phyloP scores from a whole-genome alignment of 2,113 vertebrate genomes.

The Lonchura striata region DNA sequence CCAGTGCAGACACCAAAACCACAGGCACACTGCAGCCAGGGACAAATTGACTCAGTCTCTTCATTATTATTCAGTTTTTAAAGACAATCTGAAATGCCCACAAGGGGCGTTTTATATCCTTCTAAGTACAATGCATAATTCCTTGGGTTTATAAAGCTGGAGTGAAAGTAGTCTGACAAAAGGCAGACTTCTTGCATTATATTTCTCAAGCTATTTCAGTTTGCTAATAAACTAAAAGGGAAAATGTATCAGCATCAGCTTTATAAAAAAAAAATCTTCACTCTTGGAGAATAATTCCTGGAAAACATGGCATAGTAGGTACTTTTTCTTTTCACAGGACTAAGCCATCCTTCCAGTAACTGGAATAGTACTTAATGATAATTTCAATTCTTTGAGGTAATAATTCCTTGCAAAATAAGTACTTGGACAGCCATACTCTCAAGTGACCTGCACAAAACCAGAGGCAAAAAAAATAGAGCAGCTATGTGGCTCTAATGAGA shows the following conservation, averaged over 20 bases:
- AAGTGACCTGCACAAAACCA: background rate
- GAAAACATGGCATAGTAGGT: background rate
- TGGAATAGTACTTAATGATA: background rate
- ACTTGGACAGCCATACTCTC: background rate
- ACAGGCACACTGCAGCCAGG: background rate
- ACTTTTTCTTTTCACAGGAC: background rate
- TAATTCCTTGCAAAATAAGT: background rate
- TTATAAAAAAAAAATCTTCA: background rate
- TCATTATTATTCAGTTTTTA: background rate
- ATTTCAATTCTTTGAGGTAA: background rate
- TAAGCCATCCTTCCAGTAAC: background rate
- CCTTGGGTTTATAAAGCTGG: background rate
- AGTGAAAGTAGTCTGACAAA: background rate
- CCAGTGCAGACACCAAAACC: accelerated
- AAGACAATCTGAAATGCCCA: background rate
- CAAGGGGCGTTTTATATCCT: background rate
- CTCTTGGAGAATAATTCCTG: background rate
- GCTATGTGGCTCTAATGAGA: background rate
- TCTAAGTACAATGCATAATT: background rate
- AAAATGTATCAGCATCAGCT: background rate
- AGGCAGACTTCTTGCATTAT: background rate
- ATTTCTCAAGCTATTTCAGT: background rate
- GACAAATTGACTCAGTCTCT: background rate
- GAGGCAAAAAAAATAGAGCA: background rate
- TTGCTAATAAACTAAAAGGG: background rate